These are phyloP conservation scores for Gymnoscopelus microlampas DNA, from an alignment of 2,797 vertebrate genomes.

Conservation along the genomic window DNA sequence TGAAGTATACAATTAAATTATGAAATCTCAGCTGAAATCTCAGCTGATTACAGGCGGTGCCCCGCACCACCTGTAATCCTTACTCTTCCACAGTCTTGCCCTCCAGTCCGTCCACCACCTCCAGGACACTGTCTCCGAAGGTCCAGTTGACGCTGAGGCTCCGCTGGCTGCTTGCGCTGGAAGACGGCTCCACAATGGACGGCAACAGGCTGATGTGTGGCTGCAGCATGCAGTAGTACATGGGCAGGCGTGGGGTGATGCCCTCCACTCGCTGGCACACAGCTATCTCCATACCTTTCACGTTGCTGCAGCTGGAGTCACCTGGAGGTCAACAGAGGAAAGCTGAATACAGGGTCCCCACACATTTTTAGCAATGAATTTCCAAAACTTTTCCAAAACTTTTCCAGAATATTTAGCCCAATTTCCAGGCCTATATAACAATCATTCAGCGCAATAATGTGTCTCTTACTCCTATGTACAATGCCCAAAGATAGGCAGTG, in stretches of 20 bases:
- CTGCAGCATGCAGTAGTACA: constrained; percentile 88
- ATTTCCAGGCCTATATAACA: no score
- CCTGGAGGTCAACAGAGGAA: constrained; percentile 69
- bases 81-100: constrained; percentile 89
- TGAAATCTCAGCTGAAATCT: no score
- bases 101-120: constrained; percentile 88
- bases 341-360: no score
- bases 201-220: constrained; percentile 86
- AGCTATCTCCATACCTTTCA: constrained; percentile 87
- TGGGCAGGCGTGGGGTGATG: constrained; percentile 86
- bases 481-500: no score
- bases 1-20: no score
- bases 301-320: constrained; percentile 80
- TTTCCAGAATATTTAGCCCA: no score
- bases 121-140: constrained; percentile 85
- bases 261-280: constrained; percentile 88
- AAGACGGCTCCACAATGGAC: constrained; percentile 13
- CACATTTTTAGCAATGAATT: no score
- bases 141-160: constrained; percentile 90
- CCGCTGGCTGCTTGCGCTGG: constrained; percentile 10
- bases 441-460: no score
- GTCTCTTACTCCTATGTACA: no score
- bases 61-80: constrained; percentile 36
- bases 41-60: no score
- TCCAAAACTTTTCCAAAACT: no score